Conservation (phyloP, 2,113 vertebrate species). For the Amblyopsis rosae region DNA sequence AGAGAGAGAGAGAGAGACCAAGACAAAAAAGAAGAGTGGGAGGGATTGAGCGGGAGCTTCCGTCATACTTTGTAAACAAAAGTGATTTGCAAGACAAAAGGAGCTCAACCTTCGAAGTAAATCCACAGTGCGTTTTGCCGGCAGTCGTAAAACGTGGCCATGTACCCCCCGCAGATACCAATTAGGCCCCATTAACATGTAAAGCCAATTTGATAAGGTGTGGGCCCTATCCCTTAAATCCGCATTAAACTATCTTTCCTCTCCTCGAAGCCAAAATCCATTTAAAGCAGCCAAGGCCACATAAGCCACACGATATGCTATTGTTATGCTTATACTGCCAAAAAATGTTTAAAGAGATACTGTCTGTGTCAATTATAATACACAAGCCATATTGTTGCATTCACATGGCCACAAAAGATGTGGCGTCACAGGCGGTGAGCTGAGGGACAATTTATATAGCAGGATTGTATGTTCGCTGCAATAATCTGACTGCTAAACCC, state of each 20-base stretch:
- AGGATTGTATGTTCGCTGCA: constrained; percentile 44
- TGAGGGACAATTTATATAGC: constrained; percentile 4
- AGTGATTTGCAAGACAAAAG: constrained; percentile 85
- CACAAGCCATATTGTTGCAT: constrained; percentile 51
- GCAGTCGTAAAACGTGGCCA: constrained; percentile 56
- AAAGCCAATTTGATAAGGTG: constrained; percentile 86
- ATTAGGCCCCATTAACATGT: constrained; percentile 84
- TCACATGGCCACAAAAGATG: constrained; percentile 56
- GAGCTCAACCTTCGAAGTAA: constrained; percentile 74
- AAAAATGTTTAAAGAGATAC: constrained; percentile 69
- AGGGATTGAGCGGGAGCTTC: constrained; percentile 53
- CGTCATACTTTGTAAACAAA: constrained; percentile 81
- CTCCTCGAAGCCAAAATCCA: constrained; percentile 71
- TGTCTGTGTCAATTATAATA: constrained; percentile 61
- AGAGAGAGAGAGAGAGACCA: constrained; percentile 16
- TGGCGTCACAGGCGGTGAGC: constrained; percentile 19
- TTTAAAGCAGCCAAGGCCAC: constrained; percentile 72
- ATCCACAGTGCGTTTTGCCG: constrained; percentile 70
- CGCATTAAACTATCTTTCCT: constrained; percentile 72
- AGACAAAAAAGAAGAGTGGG: constrained; percentile 31
- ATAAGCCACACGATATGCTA: constrained; percentile 80
- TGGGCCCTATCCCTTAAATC: constrained; percentile 75
- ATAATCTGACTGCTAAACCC: constrained; percentile 61
- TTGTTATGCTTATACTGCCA: constrained; percentile 76
- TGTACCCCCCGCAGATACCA: constrained; percentile 76